Base-by-base conservation (phyloP, 2,797 vertebrate species). In the Sebastes elongatus region DNA sequence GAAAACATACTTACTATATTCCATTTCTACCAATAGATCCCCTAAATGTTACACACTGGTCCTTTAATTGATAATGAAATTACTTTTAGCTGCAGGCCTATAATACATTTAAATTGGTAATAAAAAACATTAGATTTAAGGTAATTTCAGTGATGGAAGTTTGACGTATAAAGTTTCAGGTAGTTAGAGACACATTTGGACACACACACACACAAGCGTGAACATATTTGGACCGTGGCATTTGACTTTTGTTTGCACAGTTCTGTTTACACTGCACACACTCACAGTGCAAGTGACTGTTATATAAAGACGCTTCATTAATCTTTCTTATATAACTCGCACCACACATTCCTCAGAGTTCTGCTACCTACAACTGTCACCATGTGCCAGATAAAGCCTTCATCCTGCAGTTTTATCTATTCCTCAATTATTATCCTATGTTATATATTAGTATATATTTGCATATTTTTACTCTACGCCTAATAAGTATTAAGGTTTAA, bases 251-350 rank as follows among this genome's bases (percentile, higher is more conserved):
- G 76, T 92, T 87, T 87, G 91, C 74, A 89, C 78, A 74, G 57
- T 85, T 83, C 63, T 88, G 74, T 94, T 92, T 82, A 80, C 67
- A 79, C 80, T 81, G 70, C 84, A 78, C 70, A 86, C 73, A 46
- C 65, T 72, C 22, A 60, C 22, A 2, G 6, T 22, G 74, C 70
- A 62, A 75, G 74, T 18, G 38, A 27, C 72, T 32, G 69, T 89
- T 91, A 85, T 63, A 85, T 86, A 93, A 91, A 90, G 80, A 75
- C 6, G 1, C 78, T 84, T 88, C 84, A 94, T 93, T 90, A 89
- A 90, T 93, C 88, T 83, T 64, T 55, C 20, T 94, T 92, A 85
- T 30, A 6, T 92, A 93, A 94, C 71, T 63, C 7, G 6, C 63
- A 60, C 28, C 64, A 75, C 66, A 65, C 92, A 94, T 95, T 95